A percentile compares a stretch with the other conserved stretches of the same genome.
phyloP scores from a whole-genome alignment of 64 coral and sea anemone genomes.

The Montipora sp. region DNA sequence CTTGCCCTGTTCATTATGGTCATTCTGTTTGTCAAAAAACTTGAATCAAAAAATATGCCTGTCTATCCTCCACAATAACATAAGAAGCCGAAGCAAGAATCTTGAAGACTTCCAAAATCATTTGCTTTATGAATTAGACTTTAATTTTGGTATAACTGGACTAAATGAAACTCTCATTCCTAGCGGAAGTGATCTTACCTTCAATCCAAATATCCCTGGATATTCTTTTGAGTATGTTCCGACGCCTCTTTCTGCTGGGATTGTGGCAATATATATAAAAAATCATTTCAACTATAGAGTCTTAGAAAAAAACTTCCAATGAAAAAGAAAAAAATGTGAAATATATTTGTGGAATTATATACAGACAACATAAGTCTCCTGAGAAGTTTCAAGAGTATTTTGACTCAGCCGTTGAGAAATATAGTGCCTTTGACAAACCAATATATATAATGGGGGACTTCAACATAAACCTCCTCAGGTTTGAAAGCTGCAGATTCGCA shows the following conservation, averaged over 20 bases:
- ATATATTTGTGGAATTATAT: neutral
- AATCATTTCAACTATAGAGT: conserved; percentile 11
- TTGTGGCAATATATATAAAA: neutral
- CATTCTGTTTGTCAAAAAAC: neutral
- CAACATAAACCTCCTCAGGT: too few relatives aligned
- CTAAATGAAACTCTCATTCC: neutral
- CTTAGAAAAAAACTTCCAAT: conserved; percentile 7
- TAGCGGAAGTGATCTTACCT: neutral
- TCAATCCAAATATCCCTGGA: conserved; percentile 12
- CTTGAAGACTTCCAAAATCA: too few relatives aligned
- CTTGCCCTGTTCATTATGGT: neutral
- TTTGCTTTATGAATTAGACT: too few relatives aligned
- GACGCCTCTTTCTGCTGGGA: neutral
- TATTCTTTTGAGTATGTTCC: conserved; percentile 17
- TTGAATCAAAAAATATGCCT: too few relatives aligned
- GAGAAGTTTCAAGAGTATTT: conserved; percentile 2
- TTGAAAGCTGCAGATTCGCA: too few relatives aligned
- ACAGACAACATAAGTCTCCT: conserved; percentile 17
- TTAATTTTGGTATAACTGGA: neutral
- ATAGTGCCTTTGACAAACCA: neutral
- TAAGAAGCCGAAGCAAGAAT: too few relatives aligned
- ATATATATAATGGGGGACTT: too few relatives aligned
- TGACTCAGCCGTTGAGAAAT: conserved; percentile 3
- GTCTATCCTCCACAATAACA: too few relatives aligned
- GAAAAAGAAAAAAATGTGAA: neutral